A percentile compares a stretch with the other conserved stretches of the same genome.
Evolutionary conservation across 2,797 vertebrate genomes (phyloP).

Genomic region (Manis crassicaudata): DNA sequence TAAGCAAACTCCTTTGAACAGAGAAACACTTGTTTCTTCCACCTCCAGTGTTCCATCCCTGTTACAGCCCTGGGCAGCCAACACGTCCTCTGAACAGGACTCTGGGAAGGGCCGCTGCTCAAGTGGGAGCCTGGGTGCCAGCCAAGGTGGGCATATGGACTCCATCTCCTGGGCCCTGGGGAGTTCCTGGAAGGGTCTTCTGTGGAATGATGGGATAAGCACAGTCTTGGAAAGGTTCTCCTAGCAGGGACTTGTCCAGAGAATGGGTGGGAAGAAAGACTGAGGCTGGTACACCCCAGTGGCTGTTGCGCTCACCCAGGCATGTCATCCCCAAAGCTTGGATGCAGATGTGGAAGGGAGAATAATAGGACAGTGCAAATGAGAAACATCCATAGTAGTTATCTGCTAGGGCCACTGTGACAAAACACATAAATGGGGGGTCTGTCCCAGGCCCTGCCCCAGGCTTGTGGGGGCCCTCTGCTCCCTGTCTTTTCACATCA

Average conservation of each 20-base stretch:
- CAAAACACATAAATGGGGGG: not conserved
- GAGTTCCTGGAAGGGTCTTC: not conserved
- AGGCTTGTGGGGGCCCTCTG: too few species aligned
- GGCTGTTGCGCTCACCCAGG: not conserved
- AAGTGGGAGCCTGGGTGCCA: too few species aligned
- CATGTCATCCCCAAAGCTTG: not conserved
- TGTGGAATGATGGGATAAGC: not conserved
- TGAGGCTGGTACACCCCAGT: not conserved
- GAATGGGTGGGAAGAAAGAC: not conserved
- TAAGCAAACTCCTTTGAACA: not conserved
- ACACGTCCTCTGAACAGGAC: rapidly evolving
- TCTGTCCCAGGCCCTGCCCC: not conserved
- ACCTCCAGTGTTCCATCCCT: rapidly evolving
- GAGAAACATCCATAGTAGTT: too few species aligned
- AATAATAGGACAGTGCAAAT: too few species aligned
- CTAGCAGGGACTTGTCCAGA: not conserved
- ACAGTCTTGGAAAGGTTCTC: not conserved
- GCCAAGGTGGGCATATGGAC: not conserved
- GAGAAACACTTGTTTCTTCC: not conserved
- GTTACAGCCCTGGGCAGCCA: too few species aligned
- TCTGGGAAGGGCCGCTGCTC: not conserved
- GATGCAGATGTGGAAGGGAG: not conserved
- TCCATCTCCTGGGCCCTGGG: not conserved
- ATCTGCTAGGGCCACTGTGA: not conserved
- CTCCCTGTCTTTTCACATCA: rapidly evolving